phyloP scores from a whole-genome alignment of 2,113 vertebrate species.

The Ochotona curzoniae region DNA sequence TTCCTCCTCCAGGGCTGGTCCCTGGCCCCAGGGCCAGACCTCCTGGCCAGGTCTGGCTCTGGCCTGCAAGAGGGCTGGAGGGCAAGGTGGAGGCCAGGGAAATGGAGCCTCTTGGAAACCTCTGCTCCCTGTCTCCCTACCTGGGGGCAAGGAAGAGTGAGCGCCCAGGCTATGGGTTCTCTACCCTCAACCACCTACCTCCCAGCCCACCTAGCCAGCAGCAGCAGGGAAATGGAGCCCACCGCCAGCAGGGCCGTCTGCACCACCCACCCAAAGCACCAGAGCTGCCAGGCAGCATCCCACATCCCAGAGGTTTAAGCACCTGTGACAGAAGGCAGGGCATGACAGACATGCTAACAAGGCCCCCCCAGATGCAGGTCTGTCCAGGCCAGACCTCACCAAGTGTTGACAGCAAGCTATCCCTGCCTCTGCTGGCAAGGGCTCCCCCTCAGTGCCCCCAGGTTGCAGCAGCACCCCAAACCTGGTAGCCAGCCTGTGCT shows the following conservation, averaged over 20 bases:
- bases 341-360: background rate
- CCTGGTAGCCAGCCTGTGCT: no score
- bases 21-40: constrained; percentile 7
- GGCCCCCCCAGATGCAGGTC: background rate
- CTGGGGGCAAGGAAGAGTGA: no score
- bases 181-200: background rate
- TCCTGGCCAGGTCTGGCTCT: background rate
- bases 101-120: background rate
- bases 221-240: background rate
- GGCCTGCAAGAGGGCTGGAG: background rate
- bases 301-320: background rate
- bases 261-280: no score
- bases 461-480: background rate
- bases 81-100: background rate
- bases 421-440: no score
- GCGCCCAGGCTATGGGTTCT: background rate
- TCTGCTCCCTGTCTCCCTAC: background rate
- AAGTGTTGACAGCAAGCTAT: no score
- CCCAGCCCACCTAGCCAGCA: background rate
- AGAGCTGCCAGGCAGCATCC: background rate
- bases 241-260: no score
- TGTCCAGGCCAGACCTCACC: no score
- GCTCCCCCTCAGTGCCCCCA: background rate
- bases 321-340: background rate
- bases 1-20: background rate